Base-by-base conservation (phyloP, 2,888 invertebrate species). In the Dolichomitus sp. region DNA sequence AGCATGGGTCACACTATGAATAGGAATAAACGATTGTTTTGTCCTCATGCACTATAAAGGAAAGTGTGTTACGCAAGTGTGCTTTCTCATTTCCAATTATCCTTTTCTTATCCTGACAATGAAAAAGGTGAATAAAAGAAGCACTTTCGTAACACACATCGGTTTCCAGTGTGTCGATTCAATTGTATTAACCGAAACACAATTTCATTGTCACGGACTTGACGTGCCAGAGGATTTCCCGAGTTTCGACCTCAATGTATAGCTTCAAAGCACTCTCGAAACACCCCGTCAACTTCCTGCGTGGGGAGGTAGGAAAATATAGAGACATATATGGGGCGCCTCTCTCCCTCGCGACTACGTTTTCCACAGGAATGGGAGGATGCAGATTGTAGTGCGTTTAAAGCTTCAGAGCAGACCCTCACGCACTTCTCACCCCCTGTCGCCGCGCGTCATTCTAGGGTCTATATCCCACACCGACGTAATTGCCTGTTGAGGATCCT, bases 401-500 rank as follows among this genome's bases (percentile, higher is more conserved):
- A 54, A 80, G 72, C 75, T 59, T 69, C 66, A 61, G 17, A 52
- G 33, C 66, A 61, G 27, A 17, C 68, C 69, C 33, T 63, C 50
- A 61, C 66, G 79, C 52, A 72, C 76, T 80, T 80, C 4, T 54
- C 76, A 30, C 19, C 66, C 73, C 77, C 83, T 73, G 69, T 79
- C 45, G 14, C 54, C 52, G 17, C 65, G n/a, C 63, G 57, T 80
- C 50, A 73, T 75, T 63, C 72, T n/a, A 52, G 68, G n/a, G 59
- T 66, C 40, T 57, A 57, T 78, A 54, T 33, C 65, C 63, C 42
- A 68, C 33, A 65, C 50, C 42, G 65, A 54, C 68, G 61, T 82
- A 85, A 85, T 85, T 84, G 76, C 79, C 79, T 70, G 50, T 84
- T 63, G 76, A 84, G 77, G 73, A 83, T 85, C 75, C 79, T 82